These are phyloP conservation scores for Saxicola maurus DNA, from an alignment of 2,797 vertebrate species.

Conservation along the genomic window DNA sequence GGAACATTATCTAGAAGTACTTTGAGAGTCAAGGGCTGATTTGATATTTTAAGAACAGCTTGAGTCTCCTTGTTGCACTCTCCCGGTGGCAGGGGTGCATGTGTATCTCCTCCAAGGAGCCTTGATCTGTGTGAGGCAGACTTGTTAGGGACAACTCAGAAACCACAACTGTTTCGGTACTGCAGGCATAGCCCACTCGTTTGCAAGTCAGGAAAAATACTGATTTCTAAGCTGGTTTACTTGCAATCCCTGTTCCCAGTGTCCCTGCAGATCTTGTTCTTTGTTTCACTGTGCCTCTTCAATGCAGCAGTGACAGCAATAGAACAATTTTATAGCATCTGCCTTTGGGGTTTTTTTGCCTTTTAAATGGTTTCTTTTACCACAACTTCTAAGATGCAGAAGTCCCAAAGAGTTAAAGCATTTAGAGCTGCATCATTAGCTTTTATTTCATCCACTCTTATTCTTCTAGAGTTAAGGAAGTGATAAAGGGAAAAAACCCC, in stretches of 20 bases:
- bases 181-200: rapidly evolving
- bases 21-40: neutral
- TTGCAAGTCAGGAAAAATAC: neutral
- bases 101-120: neutral
- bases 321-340: neutral
- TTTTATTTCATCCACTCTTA: neutral
- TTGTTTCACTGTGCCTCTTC: neutral
- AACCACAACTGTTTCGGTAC: rapidly evolving
- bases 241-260: neutral
- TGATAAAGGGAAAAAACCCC: rapidly evolving
- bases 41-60: neutral
- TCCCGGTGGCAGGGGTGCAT: rapidly evolving
- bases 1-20: neutral
- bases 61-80: neutral
- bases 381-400: neutral
- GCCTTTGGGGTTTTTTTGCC: neutral
- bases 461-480: neutral
- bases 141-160: neutral
- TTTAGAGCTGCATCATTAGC: neutral
- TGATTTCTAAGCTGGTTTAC: neutral
- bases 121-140: neutral
- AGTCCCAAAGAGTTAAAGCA: neutral
- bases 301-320: neutral
- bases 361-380: neutral
- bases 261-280: neutral